These are phyloP conservation scores for Anomalospiza imberbis DNA, from an alignment of 2,797 vertebrate species.

Conservation along the genomic window DNA sequence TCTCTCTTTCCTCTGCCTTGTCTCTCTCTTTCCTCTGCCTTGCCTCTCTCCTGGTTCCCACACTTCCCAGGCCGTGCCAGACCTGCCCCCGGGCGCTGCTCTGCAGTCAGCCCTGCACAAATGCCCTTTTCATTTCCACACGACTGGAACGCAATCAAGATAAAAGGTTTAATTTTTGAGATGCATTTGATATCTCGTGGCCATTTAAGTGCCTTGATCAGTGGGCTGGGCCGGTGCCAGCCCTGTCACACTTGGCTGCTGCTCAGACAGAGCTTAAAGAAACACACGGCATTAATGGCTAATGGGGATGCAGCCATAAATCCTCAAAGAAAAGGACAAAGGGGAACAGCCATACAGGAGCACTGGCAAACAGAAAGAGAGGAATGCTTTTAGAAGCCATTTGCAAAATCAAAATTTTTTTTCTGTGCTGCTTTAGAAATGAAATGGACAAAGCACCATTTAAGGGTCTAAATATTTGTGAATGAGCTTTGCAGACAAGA, in stretches of 20 bases:
- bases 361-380: neutral
- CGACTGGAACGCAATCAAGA: neutral
- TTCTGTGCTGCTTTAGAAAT: neutral
- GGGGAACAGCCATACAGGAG: neutral
- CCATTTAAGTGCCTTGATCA: neutral
- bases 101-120: neutral
- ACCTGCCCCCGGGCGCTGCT: neutral
- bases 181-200: neutral
- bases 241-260: neutral
- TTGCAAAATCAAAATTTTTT: neutral
- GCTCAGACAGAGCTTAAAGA: neutral
- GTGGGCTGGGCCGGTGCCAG: neutral
- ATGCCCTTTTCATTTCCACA: constrained; percentile 1
- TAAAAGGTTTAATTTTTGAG: constrained; percentile 18
- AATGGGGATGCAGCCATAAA: neutral
- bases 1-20: no score
- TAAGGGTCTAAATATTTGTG: neutral
- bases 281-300: neutral
- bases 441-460: rapidly evolving
- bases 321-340: neutral
- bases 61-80: neutral
- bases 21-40: neutral
- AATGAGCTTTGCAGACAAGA: neutral
- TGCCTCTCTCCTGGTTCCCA: no score
- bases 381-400: neutral